Base-by-base conservation (phyloP, 2,797 vertebrate genomes). In the Orientallactaga sibirica region DNA sequence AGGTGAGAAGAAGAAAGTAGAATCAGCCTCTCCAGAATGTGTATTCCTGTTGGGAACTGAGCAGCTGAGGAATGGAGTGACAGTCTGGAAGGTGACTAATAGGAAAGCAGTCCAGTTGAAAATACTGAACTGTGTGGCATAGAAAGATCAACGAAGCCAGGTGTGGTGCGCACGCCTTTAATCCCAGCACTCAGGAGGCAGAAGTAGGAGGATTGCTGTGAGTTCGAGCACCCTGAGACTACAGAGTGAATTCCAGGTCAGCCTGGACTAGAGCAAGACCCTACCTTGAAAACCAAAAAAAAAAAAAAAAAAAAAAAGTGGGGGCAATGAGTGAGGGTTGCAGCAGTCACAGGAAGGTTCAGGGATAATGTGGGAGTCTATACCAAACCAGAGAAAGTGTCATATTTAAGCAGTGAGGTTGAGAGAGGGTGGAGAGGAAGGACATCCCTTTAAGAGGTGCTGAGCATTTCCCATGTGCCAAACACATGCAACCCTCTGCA, bases 21-120 rank as follows among this genome's bases (percentile, higher is more conserved):
- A 92, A 55, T 75, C 64, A 62, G 20, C n/a, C 91, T 92, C 41
- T 43, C 78, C 71, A 52, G 70, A 88, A 86, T 33, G 5, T 76
- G 43, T 61, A 74, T 77, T 68, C 9, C 61, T 68, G 55, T 1
- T 33, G 43, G 22, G n/a, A 78, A 93, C 2, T 33, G n/a, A 85
- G 81, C 62, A 15, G 91, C 70, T 58, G 68, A 64, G n/a, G 66
- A 89, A 83, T 33, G 18, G 71, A 27, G 82, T 79, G 70, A 83
- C 77, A 81, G 37, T 55, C 27, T 27, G 66, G 52, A n/a, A 67
- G 27, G 19, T 73, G 25, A 87, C 48, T 24, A n/a, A 25, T 19
- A 85, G 58, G 48, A 68, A 37, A 68, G 22, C 8, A 18, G 70
- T 80, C 84, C 41, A 24, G 0, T n/a, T 14, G 27, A 78, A 75